phyloP scores from a whole-genome alignment of 2,888 invertebrate genomes.

The Dioctria rufipes region DNA sequence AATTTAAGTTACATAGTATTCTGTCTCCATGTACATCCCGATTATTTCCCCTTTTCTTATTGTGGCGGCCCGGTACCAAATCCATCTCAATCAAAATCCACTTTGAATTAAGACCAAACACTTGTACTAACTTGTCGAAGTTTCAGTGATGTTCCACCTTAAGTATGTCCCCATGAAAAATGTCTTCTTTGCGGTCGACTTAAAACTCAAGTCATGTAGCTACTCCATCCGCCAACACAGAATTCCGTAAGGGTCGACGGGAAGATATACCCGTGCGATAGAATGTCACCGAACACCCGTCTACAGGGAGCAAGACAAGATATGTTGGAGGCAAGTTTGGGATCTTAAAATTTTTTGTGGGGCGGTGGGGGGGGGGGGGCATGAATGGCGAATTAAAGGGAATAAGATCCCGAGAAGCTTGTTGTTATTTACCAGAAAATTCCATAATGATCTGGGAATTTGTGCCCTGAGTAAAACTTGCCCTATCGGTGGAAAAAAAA shows the following conservation, averaged over 20 bases:
- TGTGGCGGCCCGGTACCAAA: slow-evolving; percentile 18
- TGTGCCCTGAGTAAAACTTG: slow-evolving; percentile 56
- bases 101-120: slow-evolving; percentile 59
- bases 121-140: slow-evolving; percentile 56
- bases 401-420: slow-evolving; percentile 51
- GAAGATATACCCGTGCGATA: slow-evolving; percentile 36
- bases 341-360: too few species aligned
- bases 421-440: slow-evolving; percentile 58
- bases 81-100: slow-evolving; percentile 59
- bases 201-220: slow-evolving; percentile 57
- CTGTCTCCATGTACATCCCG: neutral
- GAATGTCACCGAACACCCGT: slow-evolving; percentile 42
- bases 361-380: too few species aligned
- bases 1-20: too few species aligned
- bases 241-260: slow-evolving; percentile 47
- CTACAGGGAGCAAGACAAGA: slow-evolving; percentile 15
- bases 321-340: neutral
- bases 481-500: neutral
- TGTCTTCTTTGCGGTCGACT: slow-evolving; percentile 56
- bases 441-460: slow-evolving; percentile 59
- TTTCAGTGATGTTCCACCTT: slow-evolving; percentile 52
- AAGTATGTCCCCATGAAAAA: slow-evolving; percentile 55
- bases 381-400: neutral
- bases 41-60: neutral
- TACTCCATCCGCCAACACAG: slow-evolving; percentile 44